Evolutionary conservation across 2,888 invertebrate species (phyloP), one percentile per base, ranked within the genome.

Genomic region (Papilio protenor): DNA sequence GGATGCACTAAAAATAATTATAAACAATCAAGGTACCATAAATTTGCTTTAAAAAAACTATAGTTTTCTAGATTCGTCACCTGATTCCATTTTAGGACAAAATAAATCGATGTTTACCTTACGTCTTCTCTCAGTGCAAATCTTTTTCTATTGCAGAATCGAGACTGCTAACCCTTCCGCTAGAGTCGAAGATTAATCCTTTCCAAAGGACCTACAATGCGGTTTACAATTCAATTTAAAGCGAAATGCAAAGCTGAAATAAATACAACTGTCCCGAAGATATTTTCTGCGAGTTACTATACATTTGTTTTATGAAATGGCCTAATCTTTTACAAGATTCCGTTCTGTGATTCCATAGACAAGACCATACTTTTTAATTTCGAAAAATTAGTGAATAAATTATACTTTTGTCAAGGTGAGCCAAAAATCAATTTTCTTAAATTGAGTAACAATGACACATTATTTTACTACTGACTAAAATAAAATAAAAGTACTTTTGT

Each of bases 251-350:
- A 94, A 92, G 94, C 94, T 95, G 94, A 94, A 94, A 94, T 94
- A 94, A 94, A 94, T 94, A 94, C 91, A 94, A 94, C 93, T 92
- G 93, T 92, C 93, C 93, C 91, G 93, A 93, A 92, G 92, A 94
- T 94, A 93, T 93, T 94, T 95, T 94, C 94, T 94, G 94, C 94
- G 93, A 95, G 94, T 92, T 93, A 94, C 95, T 95, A 95, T 94
- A 95, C 94, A 94, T 95, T 94, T 95, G 94, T 95, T 95, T 94
- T 94, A 95, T 94, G 95, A 94, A 95, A 95, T 95, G 95, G 95
- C 95, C 95, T 95, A 95, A 94, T 95, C 95, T 95, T 93, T 94
- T 95, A 94, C 94, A 94, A 95, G 95, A 95, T 95, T 94, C 94
- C 93, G 93, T 94, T 94, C 94, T 94, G 93, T 93, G 90, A 89